Evolutionary conservation across 2,888 invertebrate genomes (phyloP).

Genomic region (Ecliptopera silaceata): DNA sequence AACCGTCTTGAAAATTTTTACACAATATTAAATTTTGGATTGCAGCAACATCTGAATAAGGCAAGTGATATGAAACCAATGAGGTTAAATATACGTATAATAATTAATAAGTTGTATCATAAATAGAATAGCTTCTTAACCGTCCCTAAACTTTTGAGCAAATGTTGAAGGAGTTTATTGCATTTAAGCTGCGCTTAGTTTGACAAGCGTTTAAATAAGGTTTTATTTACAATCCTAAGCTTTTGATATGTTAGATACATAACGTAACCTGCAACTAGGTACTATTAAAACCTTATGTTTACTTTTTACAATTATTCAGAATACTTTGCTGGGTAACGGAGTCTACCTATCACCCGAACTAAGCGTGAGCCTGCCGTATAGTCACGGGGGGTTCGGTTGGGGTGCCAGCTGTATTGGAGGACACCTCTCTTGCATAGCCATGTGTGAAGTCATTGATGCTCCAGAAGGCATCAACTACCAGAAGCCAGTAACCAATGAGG

Average conservation of each 20-base stretch:
- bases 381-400: constrained; percentile 90
- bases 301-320: constrained; percentile 59
- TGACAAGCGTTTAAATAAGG: too few relatives aligned
- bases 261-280: too few relatives aligned
- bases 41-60: constrained; percentile 86
- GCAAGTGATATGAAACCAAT: constrained; percentile 31
- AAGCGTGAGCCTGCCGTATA: constrained; percentile 87
- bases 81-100: too few relatives aligned
- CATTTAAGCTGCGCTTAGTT: too few relatives aligned
- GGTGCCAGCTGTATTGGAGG: constrained; percentile 89
- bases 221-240: too few relatives aligned
- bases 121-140: too few relatives aligned
- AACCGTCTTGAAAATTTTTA: constrained; percentile 92
- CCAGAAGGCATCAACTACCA: constrained; percentile 84
- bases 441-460: constrained; percentile 91
- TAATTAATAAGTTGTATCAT: too few relatives aligned
- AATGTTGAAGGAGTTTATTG: too few relatives aligned
- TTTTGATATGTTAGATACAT: too few relatives aligned
- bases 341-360: constrained; percentile 90
- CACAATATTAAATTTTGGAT: constrained; percentile 89
- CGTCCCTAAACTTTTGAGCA: too few relatives aligned
- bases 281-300: too few relatives aligned
- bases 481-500: constrained; percentile 69
- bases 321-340: constrained; percentile 87
- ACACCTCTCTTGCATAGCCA: constrained; percentile 89